Conservation (phyloP, 2,113 vertebrate species). For the Parotia lawesii region DNA sequence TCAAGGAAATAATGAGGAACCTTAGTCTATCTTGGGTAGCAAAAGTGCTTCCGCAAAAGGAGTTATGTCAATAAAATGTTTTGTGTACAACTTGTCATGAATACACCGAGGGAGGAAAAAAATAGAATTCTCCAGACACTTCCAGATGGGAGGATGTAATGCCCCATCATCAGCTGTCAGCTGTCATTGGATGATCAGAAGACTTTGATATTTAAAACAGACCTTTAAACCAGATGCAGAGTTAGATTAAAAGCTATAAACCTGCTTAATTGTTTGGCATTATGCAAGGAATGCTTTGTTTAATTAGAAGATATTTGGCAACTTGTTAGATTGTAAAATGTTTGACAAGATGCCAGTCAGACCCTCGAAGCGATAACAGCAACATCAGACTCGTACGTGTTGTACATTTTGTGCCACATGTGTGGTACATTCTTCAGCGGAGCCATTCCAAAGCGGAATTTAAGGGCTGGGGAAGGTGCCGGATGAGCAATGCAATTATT, state of each 20-base stretch:
- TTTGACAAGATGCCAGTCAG: conserved; percentile 51
- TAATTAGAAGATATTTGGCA: conserved; percentile 60
- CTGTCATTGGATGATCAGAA: conserved; percentile 25
- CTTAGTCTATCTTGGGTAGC: neutral
- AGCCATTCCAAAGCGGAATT: neutral
- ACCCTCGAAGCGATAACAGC: neutral
- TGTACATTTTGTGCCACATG: neutral
- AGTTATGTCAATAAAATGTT: neutral
- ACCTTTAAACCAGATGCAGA: conserved; percentile 21
- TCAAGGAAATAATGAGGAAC: neutral
- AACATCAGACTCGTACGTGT: neutral
- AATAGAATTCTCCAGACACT: neutral
- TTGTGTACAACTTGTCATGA: neutral
- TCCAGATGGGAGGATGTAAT: neutral
- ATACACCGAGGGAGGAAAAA: neutral
- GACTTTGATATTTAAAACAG: conserved; percentile 34
- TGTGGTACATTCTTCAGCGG: neutral
- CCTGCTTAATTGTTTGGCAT: conserved; percentile 37
- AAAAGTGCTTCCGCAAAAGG: neutral
- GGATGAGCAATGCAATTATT: neutral
- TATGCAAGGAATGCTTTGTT: conserved; percentile 14
- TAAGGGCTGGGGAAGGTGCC: neutral
- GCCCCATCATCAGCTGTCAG: neutral
- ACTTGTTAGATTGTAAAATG: conserved; percentile 3
- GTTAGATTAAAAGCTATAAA: conserved; percentile 25